These are phyloP conservation scores for Ommatoiulus sabulosus DNA, from an alignment of 2,888 invertebrate genomes.

Conservation along the genomic window DNA sequence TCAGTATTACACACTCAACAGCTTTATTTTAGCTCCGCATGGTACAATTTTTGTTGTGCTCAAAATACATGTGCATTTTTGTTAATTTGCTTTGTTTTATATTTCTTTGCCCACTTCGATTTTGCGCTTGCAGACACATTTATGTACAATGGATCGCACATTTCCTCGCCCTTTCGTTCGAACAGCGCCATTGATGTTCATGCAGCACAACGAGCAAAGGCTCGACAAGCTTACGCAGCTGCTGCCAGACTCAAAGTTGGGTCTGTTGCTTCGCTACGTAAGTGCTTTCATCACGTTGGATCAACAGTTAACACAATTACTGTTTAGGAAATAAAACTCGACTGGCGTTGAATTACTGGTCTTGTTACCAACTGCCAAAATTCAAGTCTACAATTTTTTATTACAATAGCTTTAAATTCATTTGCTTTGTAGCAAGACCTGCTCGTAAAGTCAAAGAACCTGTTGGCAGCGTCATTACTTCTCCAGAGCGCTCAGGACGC, in stretches of 20 bases:
- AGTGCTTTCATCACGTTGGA: constrained; percentile 68
- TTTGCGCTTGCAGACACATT: constrained; percentile 60
- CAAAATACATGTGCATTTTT: constrained; percentile 3
- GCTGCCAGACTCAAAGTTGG: constrained; percentile 81
- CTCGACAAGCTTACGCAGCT: constrained; percentile 84
- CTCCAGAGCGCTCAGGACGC: constrained; percentile 72
- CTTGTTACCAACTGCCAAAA: not conserved
- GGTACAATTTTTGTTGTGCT: not conserved
- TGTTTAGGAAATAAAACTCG: constrained; percentile 5
- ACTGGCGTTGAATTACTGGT: not conserved
- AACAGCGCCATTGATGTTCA: constrained; percentile 94
- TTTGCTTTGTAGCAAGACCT: constrained; percentile 73
- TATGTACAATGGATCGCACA: constrained; percentile 60
- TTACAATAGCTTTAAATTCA: not conserved
- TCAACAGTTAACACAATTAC: constrained; percentile 26
- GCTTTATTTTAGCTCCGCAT: constrained; percentile 37
- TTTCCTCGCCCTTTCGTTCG: constrained; percentile 73
- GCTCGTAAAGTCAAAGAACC: constrained; percentile 73
- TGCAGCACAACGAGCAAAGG: constrained; percentile 85
- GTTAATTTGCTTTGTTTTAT: constrained; percentile 49
- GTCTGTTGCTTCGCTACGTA: constrained; percentile 78
- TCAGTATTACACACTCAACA: not conserved
- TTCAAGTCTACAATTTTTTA: not conserved
- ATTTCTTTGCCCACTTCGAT: constrained; percentile 49
- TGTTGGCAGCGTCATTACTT: constrained; percentile 70